Conservation (phyloP, 2,888 invertebrate species). For the Athalia cordata region DNA sequence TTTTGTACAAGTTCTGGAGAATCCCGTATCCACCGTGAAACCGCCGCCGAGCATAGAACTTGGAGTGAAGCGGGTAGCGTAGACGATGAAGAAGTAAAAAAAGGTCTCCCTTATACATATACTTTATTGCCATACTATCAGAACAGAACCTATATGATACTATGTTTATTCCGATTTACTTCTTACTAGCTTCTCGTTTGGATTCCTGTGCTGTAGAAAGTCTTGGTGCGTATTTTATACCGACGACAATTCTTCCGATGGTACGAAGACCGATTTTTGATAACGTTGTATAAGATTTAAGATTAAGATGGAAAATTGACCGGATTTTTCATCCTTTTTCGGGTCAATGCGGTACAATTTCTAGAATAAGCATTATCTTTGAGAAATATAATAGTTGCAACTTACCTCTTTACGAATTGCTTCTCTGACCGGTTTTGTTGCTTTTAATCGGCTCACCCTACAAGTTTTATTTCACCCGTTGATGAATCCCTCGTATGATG, state of each 20-base stretch:
- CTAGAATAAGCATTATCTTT: no score
- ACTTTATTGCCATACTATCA: conserved; percentile 14
- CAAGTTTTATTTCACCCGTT: conserved; percentile 41
- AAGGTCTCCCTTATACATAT: background rate
- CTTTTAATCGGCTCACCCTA: conserved; percentile 39
- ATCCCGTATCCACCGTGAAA: background rate
- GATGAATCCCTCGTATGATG: conserved; percentile 1
- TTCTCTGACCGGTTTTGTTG: conserved; percentile 33
- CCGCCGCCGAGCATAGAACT: background rate
- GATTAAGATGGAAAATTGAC: no score
- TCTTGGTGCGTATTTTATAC: no score
- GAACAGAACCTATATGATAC: no score
- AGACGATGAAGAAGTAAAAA: background rate
- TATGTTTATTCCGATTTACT: no score
- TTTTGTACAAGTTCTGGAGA: background rate
- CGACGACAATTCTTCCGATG: no score
- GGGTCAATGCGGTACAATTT: no score
- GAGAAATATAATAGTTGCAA: background rate
- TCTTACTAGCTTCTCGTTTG: no score
- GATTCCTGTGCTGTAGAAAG: no score
- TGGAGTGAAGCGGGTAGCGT: background rate
- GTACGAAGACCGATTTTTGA: no score
- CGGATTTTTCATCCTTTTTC: no score
- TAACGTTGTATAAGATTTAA: no score
- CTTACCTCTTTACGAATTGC: conserved; percentile 16